Evolutionary conservation across 2,797 vertebrate species (phyloP), one percentile per base, ranked within the genome.

Genomic region (Alca torda): DNA sequence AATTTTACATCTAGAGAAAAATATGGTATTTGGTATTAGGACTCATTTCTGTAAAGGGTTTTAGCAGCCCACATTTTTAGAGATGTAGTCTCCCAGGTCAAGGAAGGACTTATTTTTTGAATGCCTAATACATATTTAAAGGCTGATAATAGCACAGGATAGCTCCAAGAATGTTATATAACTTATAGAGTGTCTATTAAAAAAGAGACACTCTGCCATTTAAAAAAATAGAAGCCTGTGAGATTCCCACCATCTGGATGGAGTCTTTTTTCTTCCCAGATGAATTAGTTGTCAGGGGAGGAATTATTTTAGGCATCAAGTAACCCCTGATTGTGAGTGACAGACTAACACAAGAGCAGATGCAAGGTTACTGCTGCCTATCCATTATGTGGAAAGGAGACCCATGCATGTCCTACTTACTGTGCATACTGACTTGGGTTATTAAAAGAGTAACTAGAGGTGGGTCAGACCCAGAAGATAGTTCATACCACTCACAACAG

Each of bases 281-380:
- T 96, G 96, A 97, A 96, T 97, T 96, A 93, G 92, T 97, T 96
- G 95, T 96, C 94, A 96, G 78, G 95, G 93, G 75, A 96, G 89
- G 90, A 96, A 92, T 93, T 89, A 93, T 96, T 96, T 96, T 94
- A 93, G 87, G 91, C 89, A 95, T 95, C 94, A 35, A 76, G 61
- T 97, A 95, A 94, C 95, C 91, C 73, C 89, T 88, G 89, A 76
- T 57, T 89, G 56, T 92, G 93, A 91, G 88, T 69, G 96, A 96
- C 97, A 97, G 96, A 95, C 95, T 96, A 80, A 95, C 92, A 93
- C 93, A 96, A 93, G 94, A 97, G 97, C 97, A 97, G 97, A 97
- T 97, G 96, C 94, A 95, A 64, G 92, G 95, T 84, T 94, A 20
- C 59, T 70, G 92, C 90, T 91, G 97, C 91, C 89, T 88, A 64